phyloP scores from a whole-genome alignment of 2,797 vertebrate species.

The Argyrosomus regius region DNA sequence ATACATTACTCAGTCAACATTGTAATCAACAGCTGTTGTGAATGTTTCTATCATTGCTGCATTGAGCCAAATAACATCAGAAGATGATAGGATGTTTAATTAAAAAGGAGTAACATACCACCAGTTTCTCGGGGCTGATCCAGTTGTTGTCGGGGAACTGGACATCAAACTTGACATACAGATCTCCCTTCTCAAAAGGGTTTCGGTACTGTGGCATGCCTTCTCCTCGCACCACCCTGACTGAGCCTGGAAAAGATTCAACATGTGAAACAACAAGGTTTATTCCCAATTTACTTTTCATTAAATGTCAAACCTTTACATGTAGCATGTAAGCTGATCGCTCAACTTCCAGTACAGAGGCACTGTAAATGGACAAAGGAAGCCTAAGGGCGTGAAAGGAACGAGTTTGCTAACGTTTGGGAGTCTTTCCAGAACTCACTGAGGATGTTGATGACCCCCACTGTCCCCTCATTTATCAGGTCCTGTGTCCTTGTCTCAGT shows the following conservation, averaged over 20 bases:
- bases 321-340: neutral
- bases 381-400: neutral
- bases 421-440: neutral
- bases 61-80: neutral
- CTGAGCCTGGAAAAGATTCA: constrained; percentile 84
- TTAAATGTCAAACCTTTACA: neutral
- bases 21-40: neutral
- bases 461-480: constrained; percentile 12
- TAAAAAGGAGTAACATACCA: constrained; percentile 76
- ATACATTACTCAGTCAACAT: neutral
- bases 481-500: neutral
- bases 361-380: neutral
- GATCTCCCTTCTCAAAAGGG: constrained; percentile 98
- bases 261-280: neutral
- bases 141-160: constrained; percentile 99
- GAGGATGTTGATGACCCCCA: neutral
- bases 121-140: constrained; percentile 96
- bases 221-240: constrained; percentile 94
- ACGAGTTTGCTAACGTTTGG: neutral
- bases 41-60: neutral
- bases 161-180: constrained; percentile 97
- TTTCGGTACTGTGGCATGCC: constrained; percentile 99
- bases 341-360: too few relatives aligned
- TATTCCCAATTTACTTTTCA: neutral
- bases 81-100: neutral